Percentiles rank a stretch among this genome's conserved stretches.
Conservation (phyloP, 2,113 vertebrate genomes). For the Lepidothrix coronata region DNA sequence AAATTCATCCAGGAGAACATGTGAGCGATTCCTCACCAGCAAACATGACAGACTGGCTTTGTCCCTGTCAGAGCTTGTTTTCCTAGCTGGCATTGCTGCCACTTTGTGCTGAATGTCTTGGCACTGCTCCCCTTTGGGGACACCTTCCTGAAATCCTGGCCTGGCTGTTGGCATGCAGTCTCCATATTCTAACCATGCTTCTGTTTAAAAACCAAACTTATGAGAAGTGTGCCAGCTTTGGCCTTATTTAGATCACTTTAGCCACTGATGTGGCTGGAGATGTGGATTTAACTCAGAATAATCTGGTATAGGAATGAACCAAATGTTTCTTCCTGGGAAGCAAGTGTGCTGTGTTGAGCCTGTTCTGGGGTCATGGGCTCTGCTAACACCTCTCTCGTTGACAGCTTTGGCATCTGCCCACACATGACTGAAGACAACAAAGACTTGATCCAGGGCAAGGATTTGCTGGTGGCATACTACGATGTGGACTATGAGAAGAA, state of each 20-base stretch:
- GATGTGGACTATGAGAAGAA: conserved; percentile 97
- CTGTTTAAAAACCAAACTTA: background rate
- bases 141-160: background rate
- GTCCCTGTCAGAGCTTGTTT: background rate
- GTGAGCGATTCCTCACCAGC: conserved; percentile 74
- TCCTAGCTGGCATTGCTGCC: background rate
- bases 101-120: background rate
- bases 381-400: background rate
- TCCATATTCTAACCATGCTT: background rate
- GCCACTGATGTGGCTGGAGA: background rate
- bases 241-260: background rate
- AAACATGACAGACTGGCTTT: background rate
- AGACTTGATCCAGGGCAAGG: conserved; percentile 90
- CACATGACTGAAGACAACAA: conserved; percentile 98
- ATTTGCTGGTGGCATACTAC: conserved; percentile 92
- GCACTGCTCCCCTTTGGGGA: background rate
- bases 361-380: background rate
- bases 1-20: conserved; percentile 94
- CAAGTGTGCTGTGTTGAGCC: background rate
- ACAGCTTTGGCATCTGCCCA: conserved; percentile 93
- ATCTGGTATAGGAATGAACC: background rate
- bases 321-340: background rate
- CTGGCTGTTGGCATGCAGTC: background rate
- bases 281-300: background rate
- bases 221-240: background rate